Base-by-base conservation (phyloP, 2,797 vertebrate genomes). In the Oceanodroma leucorhoa region DNA sequence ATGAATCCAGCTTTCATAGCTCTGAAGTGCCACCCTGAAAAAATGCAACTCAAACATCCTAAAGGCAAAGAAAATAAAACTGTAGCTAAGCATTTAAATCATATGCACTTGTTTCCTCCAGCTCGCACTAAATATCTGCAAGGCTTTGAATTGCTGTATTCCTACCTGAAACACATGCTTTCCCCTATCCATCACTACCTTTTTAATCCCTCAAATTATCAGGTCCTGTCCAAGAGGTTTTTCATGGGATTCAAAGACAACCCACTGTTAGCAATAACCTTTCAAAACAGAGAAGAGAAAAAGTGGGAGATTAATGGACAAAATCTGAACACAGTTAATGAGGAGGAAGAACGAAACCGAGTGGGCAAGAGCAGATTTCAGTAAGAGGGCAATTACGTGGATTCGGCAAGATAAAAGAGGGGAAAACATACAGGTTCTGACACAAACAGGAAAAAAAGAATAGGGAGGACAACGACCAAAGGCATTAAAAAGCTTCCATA, bases 271-370 rank as follows among this genome's bases (percentile, higher is more conserved):
- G 32, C 48, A 76, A 62, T 36, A 87, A 76, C 34, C 43, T 75
- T 72, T 62, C 83, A 76, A 87, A 80, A 58, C 11, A 46, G 34
- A 27, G 16, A 41, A 86, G 8, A 45, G 24, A 43, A 48, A 11
- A 83, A 75, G 57, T 53, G 30, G 22, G 17, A 94, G 83, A 93
- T 81, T 50, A 91, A 88, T 5, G n/a, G n/a, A 54, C 53, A 94
- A 91, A 93, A 88, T 36, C n/a, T 45, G 40, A 96, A 71, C 38
- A 46, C 34, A 55, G 72, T 53, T 81, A 80, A 76, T 34, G 70
- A 87, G 27, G 7, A 91, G 15, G 72, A 85, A 70, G 50, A 90
- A 93, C 7, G 23, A 83, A 90, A 83, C 38, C 2, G 5, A 86
- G 73, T 4, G 2, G 41, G 72, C 5, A 18, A 88, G 26, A 83